Evolutionary conservation across 2,113 vertebrate species (phyloP).

Genomic region (Sceloporus tristichus): DNA sequence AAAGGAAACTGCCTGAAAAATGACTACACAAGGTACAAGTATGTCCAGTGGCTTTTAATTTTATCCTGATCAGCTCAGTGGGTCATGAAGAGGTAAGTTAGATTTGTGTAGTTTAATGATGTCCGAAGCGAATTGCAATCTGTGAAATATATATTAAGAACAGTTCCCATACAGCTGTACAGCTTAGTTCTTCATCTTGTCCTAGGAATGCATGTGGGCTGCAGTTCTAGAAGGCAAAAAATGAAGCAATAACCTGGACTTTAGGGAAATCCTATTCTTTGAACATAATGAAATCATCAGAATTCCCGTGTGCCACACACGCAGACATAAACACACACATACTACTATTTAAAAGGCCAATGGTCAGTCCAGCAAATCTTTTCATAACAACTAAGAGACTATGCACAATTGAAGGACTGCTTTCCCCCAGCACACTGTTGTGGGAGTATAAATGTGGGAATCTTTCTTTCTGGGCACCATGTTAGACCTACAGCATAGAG

Average conservation of each 20-base stretch:
- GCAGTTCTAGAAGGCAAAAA: slow-evolving; percentile 70
- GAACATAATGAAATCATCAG: slow-evolving; percentile 73
- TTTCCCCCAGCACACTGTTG: slow-evolving; percentile 57
- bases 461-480: slow-evolving; percentile 66
- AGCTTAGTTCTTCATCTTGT: slow-evolving; percentile 55
- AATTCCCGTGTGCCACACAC: slow-evolving; percentile 74
- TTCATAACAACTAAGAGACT: slow-evolving; percentile 67
- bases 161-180: slow-evolving; percentile 28
- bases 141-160: slow-evolving; percentile 3
- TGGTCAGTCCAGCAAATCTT: slow-evolving; percentile 64
- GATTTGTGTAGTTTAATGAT: not conserved
- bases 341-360: slow-evolving; percentile 73
- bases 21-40: not conserved
- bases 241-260: slow-evolving; percentile 65
- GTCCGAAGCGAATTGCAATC: slow-evolving; percentile 5
- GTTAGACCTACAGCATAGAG: slow-evolving; percentile 74
- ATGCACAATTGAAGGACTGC: slow-evolving; percentile 53
- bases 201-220: slow-evolving; percentile 69
- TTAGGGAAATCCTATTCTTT: slow-evolving; percentile 58
- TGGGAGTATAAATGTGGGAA: slow-evolving; percentile 59
- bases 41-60: not conserved
- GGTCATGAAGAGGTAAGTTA: not conserved
- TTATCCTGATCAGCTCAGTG: not conserved
- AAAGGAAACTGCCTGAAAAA: not conserved
- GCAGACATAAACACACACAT: slow-evolving; percentile 74